phyloP scores from a whole-genome alignment of 2,797 vertebrate species.

The Crypturellus tataupa region DNA sequence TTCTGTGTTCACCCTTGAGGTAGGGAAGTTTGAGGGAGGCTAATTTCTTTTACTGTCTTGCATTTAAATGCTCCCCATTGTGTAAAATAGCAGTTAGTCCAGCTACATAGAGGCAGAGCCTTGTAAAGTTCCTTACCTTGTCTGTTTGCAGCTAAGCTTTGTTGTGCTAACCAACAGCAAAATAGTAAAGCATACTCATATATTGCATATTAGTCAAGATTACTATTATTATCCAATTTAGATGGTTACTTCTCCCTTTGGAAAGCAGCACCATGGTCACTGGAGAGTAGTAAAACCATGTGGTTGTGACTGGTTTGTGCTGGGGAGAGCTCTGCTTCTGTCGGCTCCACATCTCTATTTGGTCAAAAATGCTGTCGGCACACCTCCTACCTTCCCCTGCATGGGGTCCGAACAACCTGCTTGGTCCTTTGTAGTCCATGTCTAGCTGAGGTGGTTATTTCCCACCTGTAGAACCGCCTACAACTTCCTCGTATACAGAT shows the following conservation, averaged over 20 bases:
- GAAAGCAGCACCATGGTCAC: too few relatives aligned
- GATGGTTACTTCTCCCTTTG: not conserved
- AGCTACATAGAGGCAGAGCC: not conserved
- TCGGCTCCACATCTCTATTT: not conserved
- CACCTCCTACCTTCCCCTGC: not conserved
- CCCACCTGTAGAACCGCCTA: not conserved
- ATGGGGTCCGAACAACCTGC: not conserved
- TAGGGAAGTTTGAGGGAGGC: not conserved
- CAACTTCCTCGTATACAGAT: not conserved
- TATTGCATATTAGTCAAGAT: not conserved
- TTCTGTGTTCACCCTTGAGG: not conserved
- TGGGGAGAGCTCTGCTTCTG: not conserved
- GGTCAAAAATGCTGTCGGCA: not conserved
- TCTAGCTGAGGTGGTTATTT: not conserved
- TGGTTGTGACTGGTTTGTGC: not conserved
- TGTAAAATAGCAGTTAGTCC: not conserved
- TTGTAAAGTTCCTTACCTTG: not conserved
- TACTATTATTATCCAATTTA: not conserved
- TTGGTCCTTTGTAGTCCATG: not conserved
- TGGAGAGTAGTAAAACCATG: not conserved
- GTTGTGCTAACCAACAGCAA: not conserved
- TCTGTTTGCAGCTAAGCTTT: not conserved
- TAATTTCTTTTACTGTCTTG: not conserved
- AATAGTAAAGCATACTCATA: not conserved
- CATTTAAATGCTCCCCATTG: not conserved